Evolutionary conservation across 2,113 vertebrate species (phyloP), one percentile per base, ranked within the genome.

Genomic region (Actenoides lindsayi): DNA sequence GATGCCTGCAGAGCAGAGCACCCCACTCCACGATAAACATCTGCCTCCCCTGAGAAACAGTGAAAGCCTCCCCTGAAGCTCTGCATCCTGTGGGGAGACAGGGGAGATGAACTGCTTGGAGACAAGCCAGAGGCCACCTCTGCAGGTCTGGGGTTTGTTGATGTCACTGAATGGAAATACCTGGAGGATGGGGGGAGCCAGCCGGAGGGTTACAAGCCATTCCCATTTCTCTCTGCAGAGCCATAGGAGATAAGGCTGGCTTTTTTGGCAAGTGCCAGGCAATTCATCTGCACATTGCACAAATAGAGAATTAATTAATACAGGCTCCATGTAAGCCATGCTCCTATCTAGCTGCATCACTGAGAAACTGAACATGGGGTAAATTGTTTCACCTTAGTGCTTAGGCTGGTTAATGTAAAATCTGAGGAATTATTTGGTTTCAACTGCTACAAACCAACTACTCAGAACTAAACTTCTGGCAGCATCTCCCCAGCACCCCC

Each of bases 11-110:
- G 67, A 85, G 50, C 74, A 70, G 70, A 41, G 31, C 28, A 42
- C 10, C 30, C 16, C 0, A 0, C 42, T 77, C 64, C 37, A 39
- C 0, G 2, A 62, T 64, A 68, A 90, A 56, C 8, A 84, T 65
- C 69, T 74, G 23, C 35, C 27, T 56, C 3, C 44, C 37, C n/a
- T 51, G 69, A 64, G 60, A 90, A 65, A 8, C 21, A 46, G 39
- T 4, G 2, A 46, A 24, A 65, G 9, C 21, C 17, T 71, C 33
- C 33, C 31, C 28, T 2, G 1, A 35, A 77, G 16, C 39, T 59
- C 53, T 91, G 60, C 28, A n/a, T 69, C 42, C 64, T 64, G 16
- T 1, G 2, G 27, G 28, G 41, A 65, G 23, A 30, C 1, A 2
- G 24, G 83, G 42, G 68, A 81, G 39, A 51, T 0, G 4, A 91